Evolutionary conservation across 1,140 invertebrate species (phyloP), one percentile per base, ranked within the genome.

Genomic region (Geopemphigus sp.): DNA sequence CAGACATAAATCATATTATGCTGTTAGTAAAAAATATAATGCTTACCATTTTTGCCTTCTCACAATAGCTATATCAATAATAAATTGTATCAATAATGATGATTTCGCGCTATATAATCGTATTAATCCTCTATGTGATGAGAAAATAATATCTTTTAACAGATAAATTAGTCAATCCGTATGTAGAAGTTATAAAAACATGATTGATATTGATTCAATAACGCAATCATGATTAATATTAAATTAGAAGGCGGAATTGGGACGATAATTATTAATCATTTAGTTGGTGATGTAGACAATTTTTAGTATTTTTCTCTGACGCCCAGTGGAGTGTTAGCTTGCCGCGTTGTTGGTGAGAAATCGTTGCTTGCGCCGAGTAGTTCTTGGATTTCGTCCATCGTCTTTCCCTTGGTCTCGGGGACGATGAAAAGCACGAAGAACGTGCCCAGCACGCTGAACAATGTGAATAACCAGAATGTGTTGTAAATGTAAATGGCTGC

Each of bases 321-420:
- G 47, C 54, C 68, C 17, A 26, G 47, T 6, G 57, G 47, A 45
- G n/a, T 2, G 24, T 47, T 24, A 11, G 14, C 54, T 14, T 24
- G n/a, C 26, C 26, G 3, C 32, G 32, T 61, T 47, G 56, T n/a
- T n/a, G 72, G 56, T 45, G 56, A 26, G 17, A 45, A 57, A 47
- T 59, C 64, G 17, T 45, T 53, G 26, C 78, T 47, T 15, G 86
- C 85, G 29, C 84, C 85, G n/a, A 93, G 84, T 82, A 91, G 87
- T 8, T 85, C 83, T 85, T 93, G 92, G 83, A 97, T 94, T 85
- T 96, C 91, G 73, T 95, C 92, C 6, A 96, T 86, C 57, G 90
- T 91, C 85, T 94, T 95, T 19, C 94, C 95, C 87, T 96, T 96
- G 0, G 95, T 98, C 86, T 98, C 95, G 0, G 94, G 93, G 10